Conservation (phyloP, 2,888 invertebrate species). For the Leucophenga maculata region DNA sequence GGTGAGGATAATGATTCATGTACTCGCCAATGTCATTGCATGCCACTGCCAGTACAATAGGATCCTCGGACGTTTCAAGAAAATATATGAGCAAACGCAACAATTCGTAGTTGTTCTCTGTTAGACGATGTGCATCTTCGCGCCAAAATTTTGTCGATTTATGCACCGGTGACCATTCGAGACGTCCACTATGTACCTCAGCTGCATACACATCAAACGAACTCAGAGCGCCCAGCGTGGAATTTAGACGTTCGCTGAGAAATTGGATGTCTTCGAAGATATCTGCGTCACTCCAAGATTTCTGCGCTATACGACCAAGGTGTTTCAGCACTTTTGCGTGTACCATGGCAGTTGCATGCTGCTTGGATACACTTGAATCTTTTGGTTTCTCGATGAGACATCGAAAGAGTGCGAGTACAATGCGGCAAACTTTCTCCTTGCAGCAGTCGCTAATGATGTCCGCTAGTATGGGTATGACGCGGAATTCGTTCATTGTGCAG, state of each 20-base stretch:
- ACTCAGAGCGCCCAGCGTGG: slow-evolving; percentile 94
- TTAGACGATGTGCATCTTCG: slow-evolving; percentile 94
- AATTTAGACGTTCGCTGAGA: slow-evolving; percentile 90
- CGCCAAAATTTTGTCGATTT: slow-evolving; percentile 99
- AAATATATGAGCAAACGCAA: slow-evolving; percentile 93
- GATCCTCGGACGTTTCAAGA: slow-evolving; percentile 91
- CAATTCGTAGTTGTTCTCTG: slow-evolving; percentile 97
- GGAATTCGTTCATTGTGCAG: slow-evolving; percentile 96
- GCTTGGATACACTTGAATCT: slow-evolving; percentile 89
- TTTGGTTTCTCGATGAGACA: slow-evolving; percentile 96
- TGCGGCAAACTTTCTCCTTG: slow-evolving; percentile 95
- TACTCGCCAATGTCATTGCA: slow-evolving; percentile 99
- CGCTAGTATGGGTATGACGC: slow-evolving; percentile 96
- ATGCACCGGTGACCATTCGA: slow-evolving; percentile 99
- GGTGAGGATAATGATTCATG: slow-evolving; percentile 91
- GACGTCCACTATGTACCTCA: slow-evolving; percentile 87
- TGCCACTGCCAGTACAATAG: slow-evolving; percentile 94
- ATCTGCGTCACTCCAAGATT: slow-evolving; percentile 97
- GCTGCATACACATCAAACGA: slow-evolving; percentile 99
- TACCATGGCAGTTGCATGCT: slow-evolving; percentile 98
- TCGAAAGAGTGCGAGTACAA: slow-evolving; percentile 95
- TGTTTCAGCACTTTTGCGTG: slow-evolving; percentile 96
- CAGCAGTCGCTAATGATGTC: slow-evolving; percentile 97
- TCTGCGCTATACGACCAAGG: slow-evolving; percentile 90
- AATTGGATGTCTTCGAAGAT: slow-evolving; percentile 94